Evolutionary conservation across 2,113 vertebrate species (phyloP), one percentile per base, ranked within the genome.

Genomic region (Paraplagusia blochii): DNA sequence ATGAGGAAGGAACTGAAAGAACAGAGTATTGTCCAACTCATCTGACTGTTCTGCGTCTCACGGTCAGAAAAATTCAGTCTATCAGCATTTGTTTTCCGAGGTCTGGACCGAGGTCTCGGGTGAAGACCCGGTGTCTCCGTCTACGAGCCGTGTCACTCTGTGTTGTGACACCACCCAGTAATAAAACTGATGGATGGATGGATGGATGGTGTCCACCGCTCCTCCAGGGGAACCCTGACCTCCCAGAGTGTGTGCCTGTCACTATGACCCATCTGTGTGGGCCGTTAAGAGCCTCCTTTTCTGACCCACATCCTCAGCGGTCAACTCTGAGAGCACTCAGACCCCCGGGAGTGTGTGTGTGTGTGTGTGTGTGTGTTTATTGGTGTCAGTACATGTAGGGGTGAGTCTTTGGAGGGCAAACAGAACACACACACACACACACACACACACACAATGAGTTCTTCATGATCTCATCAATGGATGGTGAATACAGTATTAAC

Each of bases 151-250:
- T 22, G 61, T 53, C 51, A 68, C 52, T 34, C 48, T 63, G 29
- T 74, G 73, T 79, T 81, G 69, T 84, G 84, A 70, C 85, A 83
- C 58, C 62, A 33, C 52, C 34, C 39, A 18, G 69, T 80, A 76
- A 89, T 92, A 91, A 92, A 92, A 85, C 81, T 91, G 89, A 91
- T 89, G 84, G 84, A 90, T 88, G 81, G 89, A 91, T 89, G 84
- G 84, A 90, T 88, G 81, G 79, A 83, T 55, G 63, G 72, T 85
- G 87, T 88, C 83, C 87, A 85, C 77, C 83, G 81, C 83, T 82
- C 77, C 82, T 76, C 58, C 89, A 88, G 85, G 87, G 90, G 90
- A 90, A 87, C 90, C 87, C 81, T 92, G 90, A 91, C 89, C 90
- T 81, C 73, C 66, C 60, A 48, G 44, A 65, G 60, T 49, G 72